These are phyloP conservation scores for Busseola fusca DNA, from an alignment of 2,888 invertebrate species.

Conservation along the genomic window DNA sequence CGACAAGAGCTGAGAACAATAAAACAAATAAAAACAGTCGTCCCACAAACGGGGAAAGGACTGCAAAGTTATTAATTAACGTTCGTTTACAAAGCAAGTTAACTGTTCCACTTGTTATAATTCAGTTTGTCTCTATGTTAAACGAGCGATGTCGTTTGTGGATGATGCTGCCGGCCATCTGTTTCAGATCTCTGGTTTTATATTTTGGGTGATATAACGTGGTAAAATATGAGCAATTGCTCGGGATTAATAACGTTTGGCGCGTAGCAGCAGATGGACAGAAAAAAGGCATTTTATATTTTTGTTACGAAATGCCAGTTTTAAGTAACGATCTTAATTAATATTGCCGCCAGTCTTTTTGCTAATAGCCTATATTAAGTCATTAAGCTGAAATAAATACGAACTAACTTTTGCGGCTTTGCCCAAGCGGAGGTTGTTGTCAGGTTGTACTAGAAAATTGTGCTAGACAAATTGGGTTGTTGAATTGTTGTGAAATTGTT, in stretches of 20 bases:
- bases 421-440: constrained; percentile 23
- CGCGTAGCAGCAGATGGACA: constrained; percentile 40
- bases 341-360: constrained; percentile 21
- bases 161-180: constrained; percentile 32
- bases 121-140: constrained; percentile 46
- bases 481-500: not conserved
- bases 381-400: not conserved
- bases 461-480: constrained; percentile 41
- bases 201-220: constrained; percentile 46
- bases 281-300: constrained; percentile 25
- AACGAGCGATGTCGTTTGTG: constrained; percentile 48
- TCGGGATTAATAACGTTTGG: constrained; percentile 53
- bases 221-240: constrained; percentile 55
- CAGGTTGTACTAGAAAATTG: constrained; percentile 49
- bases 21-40: constrained; percentile 54
- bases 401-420: not conserved
- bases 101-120: constrained; percentile 50
- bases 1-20: constrained; percentile 31
- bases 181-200: constrained; percentile 33
- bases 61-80: constrained; percentile 64
- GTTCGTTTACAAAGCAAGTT: constrained; percentile 57
- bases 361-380: constrained; percentile 14
- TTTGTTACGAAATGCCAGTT: constrained; percentile 24
- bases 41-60: constrained; percentile 46
- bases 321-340: constrained; percentile 45